A percentile compares a stretch with the other conserved stretches of the same genome.
Conservation (phyloP, 2,113 vertebrate species). For the Misgurnus mizolepis region DNA sequence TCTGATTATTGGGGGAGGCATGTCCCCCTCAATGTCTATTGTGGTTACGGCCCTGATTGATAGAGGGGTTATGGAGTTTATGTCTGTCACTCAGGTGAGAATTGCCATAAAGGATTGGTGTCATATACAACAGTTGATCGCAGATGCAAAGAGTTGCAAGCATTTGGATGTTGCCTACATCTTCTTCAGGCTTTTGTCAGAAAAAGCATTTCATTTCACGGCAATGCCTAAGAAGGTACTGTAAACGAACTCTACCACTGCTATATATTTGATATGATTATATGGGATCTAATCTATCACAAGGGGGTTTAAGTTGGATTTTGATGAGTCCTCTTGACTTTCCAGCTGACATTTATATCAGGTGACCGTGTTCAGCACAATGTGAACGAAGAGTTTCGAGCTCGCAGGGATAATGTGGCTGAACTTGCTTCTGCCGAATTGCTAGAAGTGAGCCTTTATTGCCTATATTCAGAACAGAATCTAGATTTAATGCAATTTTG, state of each 20-base stretch:
- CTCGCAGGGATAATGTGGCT: constrained; percentile 42
- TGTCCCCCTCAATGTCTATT: too few species aligned
- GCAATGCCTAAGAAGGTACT: constrained; percentile 84
- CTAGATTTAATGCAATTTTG: too few species aligned
- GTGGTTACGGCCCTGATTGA: too few species aligned
- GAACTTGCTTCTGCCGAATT: constrained; percentile 59
- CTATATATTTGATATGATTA: too few species aligned
- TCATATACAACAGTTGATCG: constrained; percentile 77
- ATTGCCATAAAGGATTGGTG: constrained; percentile 85
- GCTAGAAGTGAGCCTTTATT: constrained; percentile 54
- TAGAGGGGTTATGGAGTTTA: too few species aligned
- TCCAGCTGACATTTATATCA: constrained; percentile 66
- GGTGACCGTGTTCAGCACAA: constrained; percentile 52
- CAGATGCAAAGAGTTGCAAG: constrained; percentile 75
- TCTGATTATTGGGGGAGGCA: too few species aligned
- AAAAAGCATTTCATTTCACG: constrained; percentile 83
- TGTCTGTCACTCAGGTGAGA: constrained; percentile 72
- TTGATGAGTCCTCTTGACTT: too few species aligned
- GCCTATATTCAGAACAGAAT: too few species aligned
- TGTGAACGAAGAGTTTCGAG: constrained; percentile 59
- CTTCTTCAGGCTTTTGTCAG: constrained; percentile 74
- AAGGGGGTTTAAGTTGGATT: too few species aligned
- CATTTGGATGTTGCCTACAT: constrained; percentile 88
- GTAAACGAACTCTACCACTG: constrained; percentile 18
- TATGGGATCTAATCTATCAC: too few species aligned